Conservation (phyloP, 2,888 invertebrate species). For the Sarcophaga rosellei region DNA sequence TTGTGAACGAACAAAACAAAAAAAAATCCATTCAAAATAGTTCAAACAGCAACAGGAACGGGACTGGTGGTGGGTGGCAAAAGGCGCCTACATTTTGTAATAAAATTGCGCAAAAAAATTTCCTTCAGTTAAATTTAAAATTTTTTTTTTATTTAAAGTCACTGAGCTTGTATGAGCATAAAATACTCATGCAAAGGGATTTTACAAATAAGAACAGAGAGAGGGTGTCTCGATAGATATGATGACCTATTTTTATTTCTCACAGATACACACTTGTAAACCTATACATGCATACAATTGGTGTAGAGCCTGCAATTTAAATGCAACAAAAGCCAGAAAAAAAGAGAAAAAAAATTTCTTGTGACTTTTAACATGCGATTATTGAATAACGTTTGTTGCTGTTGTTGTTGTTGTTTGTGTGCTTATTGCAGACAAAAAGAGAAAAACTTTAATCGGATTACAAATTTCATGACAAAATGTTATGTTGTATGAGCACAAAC, state of each 20-base stretch:
- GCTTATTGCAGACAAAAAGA: not conserved
- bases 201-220: too few species aligned
- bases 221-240: not conserved
- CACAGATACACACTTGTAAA: not conserved
- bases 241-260: not conserved
- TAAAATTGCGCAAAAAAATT: slow-evolving; percentile 22
- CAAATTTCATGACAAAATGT: not conserved
- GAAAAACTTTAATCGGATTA: not conserved
- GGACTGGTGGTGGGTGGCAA: not conserved
- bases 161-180: not conserved
- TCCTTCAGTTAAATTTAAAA: slow-evolving; percentile 26
- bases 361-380: not conserved
- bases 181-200: not conserved
- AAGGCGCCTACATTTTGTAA: slow-evolving; percentile 46
- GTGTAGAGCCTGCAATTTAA: not conserved
- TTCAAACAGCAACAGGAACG: not conserved
- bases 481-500: too few species aligned
- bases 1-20: slow-evolving; percentile 1
- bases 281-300: not conserved
- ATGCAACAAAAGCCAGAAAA: not conserved
- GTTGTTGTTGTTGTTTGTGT: not conserved
- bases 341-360: not conserved
- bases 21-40: slow-evolving; percentile 25
- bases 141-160: slow-evolving; percentile 10
- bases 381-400: not conserved